Conservation (phyloP, 2,113 vertebrate species). For the Burhinus oedicnemus region DNA sequence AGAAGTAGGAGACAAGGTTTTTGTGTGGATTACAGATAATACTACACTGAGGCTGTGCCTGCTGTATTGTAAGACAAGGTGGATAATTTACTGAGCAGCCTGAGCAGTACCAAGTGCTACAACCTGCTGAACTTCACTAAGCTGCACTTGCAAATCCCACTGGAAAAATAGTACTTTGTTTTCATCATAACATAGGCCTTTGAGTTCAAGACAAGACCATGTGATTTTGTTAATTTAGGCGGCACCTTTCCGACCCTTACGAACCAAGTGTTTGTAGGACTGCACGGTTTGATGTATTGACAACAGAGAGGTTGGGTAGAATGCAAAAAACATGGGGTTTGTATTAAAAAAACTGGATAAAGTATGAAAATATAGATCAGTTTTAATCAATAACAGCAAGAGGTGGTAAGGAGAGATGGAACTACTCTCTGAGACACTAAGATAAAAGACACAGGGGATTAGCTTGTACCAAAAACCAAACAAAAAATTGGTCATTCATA, state of each 20-base stretch:
- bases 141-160: neutral
- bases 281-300: neutral
- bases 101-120: neutral
- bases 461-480: neutral
- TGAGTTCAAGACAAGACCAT: neutral
- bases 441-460: neutral
- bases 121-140: neutral
- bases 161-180: neutral
- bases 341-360: neutral
- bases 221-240: neutral
- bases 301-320: neutral
- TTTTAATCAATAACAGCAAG: neutral
- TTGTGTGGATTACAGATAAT: neutral
- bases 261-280: neutral
- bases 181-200: neutral
- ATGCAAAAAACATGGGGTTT: neutral
- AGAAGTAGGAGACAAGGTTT: neutral
- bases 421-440: neutral
- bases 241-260: neutral
- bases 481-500: neutral
- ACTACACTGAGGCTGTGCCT: neutral
- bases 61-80: neutral
- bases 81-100: neutral
- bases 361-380: neutral
- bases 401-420: neutral